Percentiles rank a stretch among this genome's conserved stretches.
Conservation (phyloP, 2,113 vertebrate species). For the Fregata magnificens region DNA sequence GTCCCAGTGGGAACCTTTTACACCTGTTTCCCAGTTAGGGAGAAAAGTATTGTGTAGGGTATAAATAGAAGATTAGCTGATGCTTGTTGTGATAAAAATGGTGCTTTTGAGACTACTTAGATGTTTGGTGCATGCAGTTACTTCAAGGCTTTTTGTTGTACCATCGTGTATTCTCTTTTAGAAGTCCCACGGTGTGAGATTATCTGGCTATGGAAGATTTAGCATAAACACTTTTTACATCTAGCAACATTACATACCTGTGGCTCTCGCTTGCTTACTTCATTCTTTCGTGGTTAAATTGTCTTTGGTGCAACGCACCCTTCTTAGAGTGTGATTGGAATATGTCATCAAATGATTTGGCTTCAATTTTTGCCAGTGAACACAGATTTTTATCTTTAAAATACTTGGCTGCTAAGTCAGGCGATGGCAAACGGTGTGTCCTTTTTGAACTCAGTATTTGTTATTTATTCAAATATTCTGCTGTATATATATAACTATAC, state of each 20-base stretch:
- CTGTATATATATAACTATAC: background rate
- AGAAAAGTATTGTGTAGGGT: background rate
- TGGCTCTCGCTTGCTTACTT: background rate
- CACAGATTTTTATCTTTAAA: background rate
- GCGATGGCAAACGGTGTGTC: background rate
- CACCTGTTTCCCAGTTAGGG: background rate
- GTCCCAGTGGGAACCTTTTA: background rate
- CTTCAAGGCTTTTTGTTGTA: background rate
- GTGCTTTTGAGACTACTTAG: background rate
- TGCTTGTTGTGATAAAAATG: background rate
- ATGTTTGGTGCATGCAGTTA: background rate
- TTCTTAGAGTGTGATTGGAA: background rate
- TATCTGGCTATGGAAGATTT: background rate
- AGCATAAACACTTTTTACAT: background rate
- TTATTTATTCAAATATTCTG: background rate
- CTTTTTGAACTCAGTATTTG: background rate
- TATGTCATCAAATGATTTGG: background rate
- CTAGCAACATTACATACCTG: background rate
- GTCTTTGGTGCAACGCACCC: background rate
- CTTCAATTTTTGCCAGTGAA: background rate
- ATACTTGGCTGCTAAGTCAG: background rate
- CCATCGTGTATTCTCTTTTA: background rate
- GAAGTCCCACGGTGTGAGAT: background rate
- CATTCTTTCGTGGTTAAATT: background rate
- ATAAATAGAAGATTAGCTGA: background rate